phyloP scores from a whole-genome alignment of 23 tunicate genomes.

The Ascidia mentula region DNA sequence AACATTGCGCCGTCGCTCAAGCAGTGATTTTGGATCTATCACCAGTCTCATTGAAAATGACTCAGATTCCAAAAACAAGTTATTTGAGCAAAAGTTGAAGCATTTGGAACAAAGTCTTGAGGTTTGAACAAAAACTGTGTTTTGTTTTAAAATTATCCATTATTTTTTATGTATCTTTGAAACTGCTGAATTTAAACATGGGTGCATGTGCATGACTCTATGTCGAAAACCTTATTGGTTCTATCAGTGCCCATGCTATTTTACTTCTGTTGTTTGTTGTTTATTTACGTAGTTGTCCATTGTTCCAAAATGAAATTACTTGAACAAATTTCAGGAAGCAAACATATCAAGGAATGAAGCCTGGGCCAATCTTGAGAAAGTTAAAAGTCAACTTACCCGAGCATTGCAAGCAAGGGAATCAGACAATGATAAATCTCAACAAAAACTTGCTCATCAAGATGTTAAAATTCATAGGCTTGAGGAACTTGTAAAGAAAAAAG shows the following conservation, averaged over 20 bases:
- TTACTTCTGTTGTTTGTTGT: too few species aligned
- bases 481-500: constrained; percentile 42
- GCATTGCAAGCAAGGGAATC: constrained; percentile 32
- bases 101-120: not conserved
- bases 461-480: constrained; percentile 57
- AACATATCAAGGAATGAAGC: constrained; percentile 26
- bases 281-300: not conserved
- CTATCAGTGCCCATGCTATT: too few species aligned
- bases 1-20: constrained; percentile 28
- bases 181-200: too few species aligned
- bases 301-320: not conserved
- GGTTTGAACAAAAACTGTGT: too few species aligned
- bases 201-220: too few species aligned
- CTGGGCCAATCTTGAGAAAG: constrained; percentile 7
- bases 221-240: too few species aligned
- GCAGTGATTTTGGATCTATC: constrained; percentile 20
- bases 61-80: not conserved
- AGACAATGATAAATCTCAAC: constrained; percentile 17
- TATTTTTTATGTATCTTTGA: too few species aligned
- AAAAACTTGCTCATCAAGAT: constrained; percentile 36
- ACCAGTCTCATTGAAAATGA: constrained; percentile 15
- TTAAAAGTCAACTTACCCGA: constrained; percentile 32
- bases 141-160: too few species aligned
- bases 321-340: constrained; percentile 42
- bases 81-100: constrained; percentile 27